These are phyloP conservation scores for Automeris io DNA, from an alignment of 2,888 invertebrate genomes.

Conservation along the genomic window DNA sequence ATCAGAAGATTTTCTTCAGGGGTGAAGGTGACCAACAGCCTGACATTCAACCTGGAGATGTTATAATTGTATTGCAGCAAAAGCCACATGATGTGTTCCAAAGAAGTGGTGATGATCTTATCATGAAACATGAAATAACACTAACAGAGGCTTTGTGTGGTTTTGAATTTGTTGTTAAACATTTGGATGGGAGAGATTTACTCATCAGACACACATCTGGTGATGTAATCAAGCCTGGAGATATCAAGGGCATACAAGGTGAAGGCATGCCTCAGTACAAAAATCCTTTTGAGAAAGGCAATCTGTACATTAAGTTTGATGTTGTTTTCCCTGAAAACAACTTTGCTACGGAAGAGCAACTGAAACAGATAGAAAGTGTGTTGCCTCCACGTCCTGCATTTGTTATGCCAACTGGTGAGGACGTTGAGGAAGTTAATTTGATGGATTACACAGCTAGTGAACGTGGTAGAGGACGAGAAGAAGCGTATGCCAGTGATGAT, in stretches of 20 bases:
- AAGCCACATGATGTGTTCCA: conserved; percentile 88
- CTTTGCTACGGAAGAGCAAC: conserved; percentile 82
- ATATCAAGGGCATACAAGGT: conserved; percentile 84
- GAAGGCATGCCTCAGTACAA: conserved; percentile 95
- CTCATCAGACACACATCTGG: conserved; percentile 87
- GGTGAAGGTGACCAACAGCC: conserved; percentile 95
- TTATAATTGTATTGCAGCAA: conserved; percentile 90
- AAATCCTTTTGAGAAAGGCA: conserved; percentile 91
- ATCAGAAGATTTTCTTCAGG: conserved; percentile 89
- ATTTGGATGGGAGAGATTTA: conserved; percentile 91
- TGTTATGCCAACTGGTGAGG: conserved; percentile 84
- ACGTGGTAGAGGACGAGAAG: conserved; percentile 74
- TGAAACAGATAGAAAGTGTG: conserved; percentile 83
- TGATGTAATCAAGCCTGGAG: conserved; percentile 89
- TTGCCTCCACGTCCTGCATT: conserved; percentile 84
- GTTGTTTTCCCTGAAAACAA: conserved; percentile 90
- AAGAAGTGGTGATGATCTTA: conserved; percentile 84
- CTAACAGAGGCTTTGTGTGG: conserved; percentile 95
- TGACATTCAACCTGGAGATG: conserved; percentile 90
- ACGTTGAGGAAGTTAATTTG: conserved; percentile 91
- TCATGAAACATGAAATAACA: conserved; percentile 84
- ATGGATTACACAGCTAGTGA: conserved; percentile 83
- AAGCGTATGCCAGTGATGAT: conserved; percentile 84
- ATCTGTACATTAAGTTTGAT: conserved; percentile 90
- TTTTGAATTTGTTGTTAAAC: conserved; percentile 88